Base-by-base conservation (phyloP, 2,888 invertebrate genomes). In the Aphidius colemani region DNA sequence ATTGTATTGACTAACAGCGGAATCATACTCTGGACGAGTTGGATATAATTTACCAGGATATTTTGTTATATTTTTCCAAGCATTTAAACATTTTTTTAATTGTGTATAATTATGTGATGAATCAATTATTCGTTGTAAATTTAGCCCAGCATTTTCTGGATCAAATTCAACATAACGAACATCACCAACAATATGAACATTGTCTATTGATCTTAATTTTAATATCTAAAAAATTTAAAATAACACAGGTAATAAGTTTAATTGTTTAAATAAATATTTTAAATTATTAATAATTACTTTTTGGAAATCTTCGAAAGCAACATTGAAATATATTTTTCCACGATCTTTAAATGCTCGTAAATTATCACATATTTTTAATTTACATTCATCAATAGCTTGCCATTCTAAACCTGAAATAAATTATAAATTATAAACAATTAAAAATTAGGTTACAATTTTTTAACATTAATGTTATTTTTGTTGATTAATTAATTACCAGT, bases 381-480 rank as follows among this genome's bases (percentile, higher is more conserved):
- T 73, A 62, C 75, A 77, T 66, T 78, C 78, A 40, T 78, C 78
- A 6, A 75, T 69, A 1, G 78, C 77, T 66, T 73, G 72, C 76
- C 77, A 76, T 59, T 78, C 78, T 40, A 78, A 72, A 60, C 78
- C 78, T 78, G 64, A 5, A 39, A 61, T 49, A 49, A 45, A 41
- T 13, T 3, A 53, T 6, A 40, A 11, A 44, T 57, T 53, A 53
- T 49, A 9, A 18, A 11, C 11, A 53, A 41, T 45, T n/a, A 8
- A 43, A 61, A 57, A 50, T 64, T 56, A 66, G 65, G 64, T 67
- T 64, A 41, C 43, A 49, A 44, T 1, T 30, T 4, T 3, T 30
- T 45, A 10, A 8, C 40, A 7, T 11, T 40, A 48, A 61, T 18
- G 2, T 18, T 18, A 18, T 18, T 18, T 18, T 18, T 18, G 1